Percentiles rank a stretch among this genome's conserved stretches.
Evolutionary conservation across 53 echinoderm and acorn worm genomes (phyloP).

Genomic region (Paracentrotus lividus): DNA sequence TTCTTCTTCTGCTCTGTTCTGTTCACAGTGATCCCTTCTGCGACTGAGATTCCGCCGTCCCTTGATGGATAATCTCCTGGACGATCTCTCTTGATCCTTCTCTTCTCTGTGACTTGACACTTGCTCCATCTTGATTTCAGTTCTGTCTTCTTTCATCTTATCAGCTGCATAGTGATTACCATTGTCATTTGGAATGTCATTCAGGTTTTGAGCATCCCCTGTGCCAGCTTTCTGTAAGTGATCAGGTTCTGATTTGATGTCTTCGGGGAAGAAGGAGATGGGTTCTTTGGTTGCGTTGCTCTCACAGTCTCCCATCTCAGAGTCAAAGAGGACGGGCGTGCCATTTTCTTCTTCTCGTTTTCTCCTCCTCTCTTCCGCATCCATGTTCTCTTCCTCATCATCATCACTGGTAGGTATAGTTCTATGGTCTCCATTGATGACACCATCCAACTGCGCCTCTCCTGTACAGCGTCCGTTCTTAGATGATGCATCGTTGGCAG

Average conservation of each 20-base stretch:
- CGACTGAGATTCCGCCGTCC: constrained; percentile 59
- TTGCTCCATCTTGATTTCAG: neutral
- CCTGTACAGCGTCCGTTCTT: neutral
- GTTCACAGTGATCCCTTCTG: constrained; percentile 21
- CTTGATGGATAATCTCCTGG: constrained; percentile 7
- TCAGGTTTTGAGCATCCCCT: neutral
- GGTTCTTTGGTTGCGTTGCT: neutral
- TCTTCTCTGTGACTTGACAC: neutral
- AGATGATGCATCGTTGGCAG: neutral
- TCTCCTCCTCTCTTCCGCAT: constrained; percentile 14
- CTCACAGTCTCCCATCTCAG: constrained; percentile 64
- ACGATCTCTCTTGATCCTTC: neutral
- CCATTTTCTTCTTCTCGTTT: constrained; percentile 62
- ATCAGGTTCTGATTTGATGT: neutral
- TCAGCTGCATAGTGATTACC: constrained; percentile 17
- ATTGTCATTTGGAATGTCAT: neutral
- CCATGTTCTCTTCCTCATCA: neutral
- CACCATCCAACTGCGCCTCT: neutral
- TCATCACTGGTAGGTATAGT: constrained; percentile 57
- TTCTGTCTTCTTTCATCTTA: neutral
- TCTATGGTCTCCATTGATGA: neutral
- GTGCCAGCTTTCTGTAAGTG: neutral
- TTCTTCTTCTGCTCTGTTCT: constrained; percentile 3
- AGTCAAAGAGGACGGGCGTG: constrained; percentile 81
- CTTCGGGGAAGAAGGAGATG: neutral